These are phyloP conservation scores for Nycticebus coucang DNA, from an alignment of 2,113 vertebrate species.

Conservation along the genomic window DNA sequence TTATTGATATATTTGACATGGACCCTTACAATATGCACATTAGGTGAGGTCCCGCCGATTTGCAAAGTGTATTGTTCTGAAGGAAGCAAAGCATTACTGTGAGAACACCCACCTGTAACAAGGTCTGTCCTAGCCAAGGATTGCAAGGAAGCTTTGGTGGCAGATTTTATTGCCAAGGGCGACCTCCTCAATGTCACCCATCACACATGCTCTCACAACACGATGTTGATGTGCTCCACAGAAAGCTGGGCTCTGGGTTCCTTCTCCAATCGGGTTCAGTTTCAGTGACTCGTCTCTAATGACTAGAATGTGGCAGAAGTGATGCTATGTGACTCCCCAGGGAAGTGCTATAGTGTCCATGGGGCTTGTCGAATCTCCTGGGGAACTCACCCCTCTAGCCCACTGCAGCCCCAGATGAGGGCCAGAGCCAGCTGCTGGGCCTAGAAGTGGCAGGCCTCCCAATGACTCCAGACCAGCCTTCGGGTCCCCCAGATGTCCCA, in stretches of 20 bases:
- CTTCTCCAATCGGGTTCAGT: accelerated
- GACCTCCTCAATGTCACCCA: accelerated
- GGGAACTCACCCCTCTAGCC: not conserved
- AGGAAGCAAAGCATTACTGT: accelerated
- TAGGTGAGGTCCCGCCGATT: too few species aligned
- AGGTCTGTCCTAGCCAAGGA: not conserved
- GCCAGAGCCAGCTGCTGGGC: not conserved
- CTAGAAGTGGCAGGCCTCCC: not conserved
- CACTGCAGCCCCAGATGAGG: not conserved
- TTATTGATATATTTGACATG: too few species aligned
- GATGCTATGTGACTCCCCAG: not conserved
- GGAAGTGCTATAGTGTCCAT: accelerated
- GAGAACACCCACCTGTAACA: not conserved
- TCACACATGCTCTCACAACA: accelerated
- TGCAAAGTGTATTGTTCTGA: not conserved
- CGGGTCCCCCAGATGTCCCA: not conserved
- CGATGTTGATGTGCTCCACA: accelerated
- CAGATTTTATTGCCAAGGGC: too few species aligned
- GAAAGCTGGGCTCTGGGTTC: not conserved
- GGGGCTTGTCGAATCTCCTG: not conserved
- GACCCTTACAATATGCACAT: too few species aligned
- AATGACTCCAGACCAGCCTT: not conserved
- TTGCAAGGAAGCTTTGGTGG: not conserved
- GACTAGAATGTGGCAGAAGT: too few species aligned
- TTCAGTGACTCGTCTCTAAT: not conserved